Evolutionary conservation across 2,888 invertebrate species (phyloP).

Genomic region (Boloria euphrosyne): DNA sequence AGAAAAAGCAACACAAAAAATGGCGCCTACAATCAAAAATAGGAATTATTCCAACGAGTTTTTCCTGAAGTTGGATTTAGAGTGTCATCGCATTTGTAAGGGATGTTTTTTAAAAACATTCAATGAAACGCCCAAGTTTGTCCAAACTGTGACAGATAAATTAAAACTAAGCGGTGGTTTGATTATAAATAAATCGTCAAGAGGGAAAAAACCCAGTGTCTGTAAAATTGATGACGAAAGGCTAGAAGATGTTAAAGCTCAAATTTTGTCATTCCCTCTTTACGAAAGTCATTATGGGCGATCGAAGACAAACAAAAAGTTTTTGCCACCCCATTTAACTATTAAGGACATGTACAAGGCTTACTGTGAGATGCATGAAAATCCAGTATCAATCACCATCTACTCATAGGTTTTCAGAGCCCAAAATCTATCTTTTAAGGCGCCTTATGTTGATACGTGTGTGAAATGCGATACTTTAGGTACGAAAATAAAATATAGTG

Average conservation of each 20-base stretch:
- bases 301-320: background rate
- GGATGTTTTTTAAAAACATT: background rate
- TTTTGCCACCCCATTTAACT: background rate
- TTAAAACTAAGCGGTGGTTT: background rate
- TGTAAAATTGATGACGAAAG: background rate
- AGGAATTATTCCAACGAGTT: too few relatives aligned
- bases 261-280: background rate
- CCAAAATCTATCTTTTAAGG: conserved; percentile 7
- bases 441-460: conserved; percentile 7
- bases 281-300: background rate
- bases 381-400: background rate
- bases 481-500: conserved; percentile 10
- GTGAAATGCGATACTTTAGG: conserved; percentile 4
- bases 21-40: too few relatives aligned
- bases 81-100: background rate
- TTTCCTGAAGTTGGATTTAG: too few relatives aligned
- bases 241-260: background rate
- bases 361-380: background rate
- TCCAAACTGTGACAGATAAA: background rate
- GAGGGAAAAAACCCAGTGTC: background rate
- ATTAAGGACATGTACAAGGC: background rate
- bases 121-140: background rate
- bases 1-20: too few relatives aligned
- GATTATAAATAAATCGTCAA: background rate
- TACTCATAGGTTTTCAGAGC: conserved; percentile 4